A percentile compares a stretch with the other conserved stretches of the same genome.
Evolutionary conservation across 2,113 vertebrate genomes (phyloP).

Genomic region (Laticauda laticaudata): DNA sequence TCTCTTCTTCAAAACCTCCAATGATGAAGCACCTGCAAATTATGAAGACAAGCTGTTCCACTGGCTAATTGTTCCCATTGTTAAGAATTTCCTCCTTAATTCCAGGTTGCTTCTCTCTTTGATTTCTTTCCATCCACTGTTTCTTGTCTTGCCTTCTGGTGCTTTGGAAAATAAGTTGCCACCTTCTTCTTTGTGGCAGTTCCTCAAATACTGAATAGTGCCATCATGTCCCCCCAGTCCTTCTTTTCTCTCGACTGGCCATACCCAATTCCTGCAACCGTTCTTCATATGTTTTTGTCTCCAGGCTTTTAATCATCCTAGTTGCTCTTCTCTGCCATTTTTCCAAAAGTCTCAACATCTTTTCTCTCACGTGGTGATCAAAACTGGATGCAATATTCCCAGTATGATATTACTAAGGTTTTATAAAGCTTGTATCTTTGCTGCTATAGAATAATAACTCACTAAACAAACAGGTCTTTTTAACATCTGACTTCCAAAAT

Average conservation of each 20-base stretch:
- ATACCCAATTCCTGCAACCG: neutral
- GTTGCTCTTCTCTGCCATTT: neutral
- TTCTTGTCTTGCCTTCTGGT: neutral
- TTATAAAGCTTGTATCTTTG: constrained; percentile 4
- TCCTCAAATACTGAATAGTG: neutral
- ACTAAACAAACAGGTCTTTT: constrained; percentile 64
- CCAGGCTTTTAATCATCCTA: neutral
- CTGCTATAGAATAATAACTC: constrained; percentile 63
- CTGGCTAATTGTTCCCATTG: neutral
- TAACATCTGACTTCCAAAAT: constrained; percentile 66
- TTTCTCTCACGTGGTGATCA: neutral
- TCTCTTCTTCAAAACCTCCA: neutral
- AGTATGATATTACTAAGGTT: neutral
- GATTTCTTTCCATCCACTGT: neutral
- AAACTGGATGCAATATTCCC: neutral
- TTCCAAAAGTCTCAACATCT: neutral
- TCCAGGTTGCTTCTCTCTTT: neutral
- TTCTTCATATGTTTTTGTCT: neutral
- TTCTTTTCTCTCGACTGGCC: neutral
- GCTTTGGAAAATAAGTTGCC: neutral
- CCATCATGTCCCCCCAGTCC: neutral
- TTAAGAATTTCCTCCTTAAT: neutral
- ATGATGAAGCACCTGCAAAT: neutral
- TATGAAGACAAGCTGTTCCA: neutral
- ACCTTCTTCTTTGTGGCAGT: neutral